phyloP scores from a whole-genome alignment of 1,140 invertebrate species.

The Potamilus streckersoni region DNA sequence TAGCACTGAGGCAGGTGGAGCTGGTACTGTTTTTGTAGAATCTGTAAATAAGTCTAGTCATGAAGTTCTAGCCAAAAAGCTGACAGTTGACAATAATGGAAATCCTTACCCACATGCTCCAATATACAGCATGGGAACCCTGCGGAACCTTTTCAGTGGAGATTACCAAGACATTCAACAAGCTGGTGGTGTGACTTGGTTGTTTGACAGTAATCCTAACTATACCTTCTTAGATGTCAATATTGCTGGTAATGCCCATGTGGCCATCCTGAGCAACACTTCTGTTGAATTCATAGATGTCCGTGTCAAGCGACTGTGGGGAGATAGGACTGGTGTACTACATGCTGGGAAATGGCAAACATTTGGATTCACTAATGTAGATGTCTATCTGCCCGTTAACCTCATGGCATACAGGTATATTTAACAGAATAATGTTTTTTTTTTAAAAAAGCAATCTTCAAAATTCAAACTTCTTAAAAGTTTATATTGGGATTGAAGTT shows the following conservation, averaged over 20 bases:
- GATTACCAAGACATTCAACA: conserved; percentile 42
- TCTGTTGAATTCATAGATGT: conserved; percentile 35
- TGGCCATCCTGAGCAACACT: conserved; percentile 54
- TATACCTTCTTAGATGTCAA: conserved; percentile 48
- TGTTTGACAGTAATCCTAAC: conserved; percentile 35
- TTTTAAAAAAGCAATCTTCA: too few species aligned
- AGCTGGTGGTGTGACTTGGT: conserved; percentile 53
- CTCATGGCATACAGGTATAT: conserved; percentile 52
- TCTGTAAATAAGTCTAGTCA: conserved; percentile 16
- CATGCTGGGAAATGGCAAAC: conserved; percentile 50
- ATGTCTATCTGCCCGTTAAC: conserved; percentile 55
- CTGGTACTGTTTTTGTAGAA: conserved; percentile 45
- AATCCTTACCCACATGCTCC: conserved; percentile 42
- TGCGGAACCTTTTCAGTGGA: conserved; percentile 43
- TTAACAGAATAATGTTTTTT: too few species aligned
- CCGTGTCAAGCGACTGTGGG: conserved; percentile 34
- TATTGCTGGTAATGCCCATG: conserved; percentile 51
- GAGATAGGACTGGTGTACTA: conserved; percentile 51
- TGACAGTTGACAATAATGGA: conserved; percentile 49
- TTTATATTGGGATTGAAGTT: too few species aligned
- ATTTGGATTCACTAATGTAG: conserved; percentile 45
- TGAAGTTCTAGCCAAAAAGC: conserved; percentile 14
- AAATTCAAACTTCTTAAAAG: too few species aligned
- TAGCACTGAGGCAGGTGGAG: conserved; percentile 49
- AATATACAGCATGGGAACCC: conserved; percentile 22